Base-by-base conservation (phyloP, 2,113 vertebrate species). In the Scatophagus argus region DNA sequence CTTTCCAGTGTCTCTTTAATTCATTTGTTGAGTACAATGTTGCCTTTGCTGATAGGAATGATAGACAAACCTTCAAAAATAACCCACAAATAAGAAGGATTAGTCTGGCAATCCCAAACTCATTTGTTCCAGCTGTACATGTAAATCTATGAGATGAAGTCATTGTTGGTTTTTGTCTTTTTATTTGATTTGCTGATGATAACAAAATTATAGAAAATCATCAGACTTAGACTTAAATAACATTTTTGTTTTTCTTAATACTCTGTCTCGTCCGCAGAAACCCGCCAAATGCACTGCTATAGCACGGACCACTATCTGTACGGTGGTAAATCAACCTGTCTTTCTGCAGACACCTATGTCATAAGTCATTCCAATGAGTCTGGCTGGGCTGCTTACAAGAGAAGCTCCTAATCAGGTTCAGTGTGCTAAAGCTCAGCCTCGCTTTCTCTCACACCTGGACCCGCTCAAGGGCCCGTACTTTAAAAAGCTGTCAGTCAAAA, bases 361-460 rank as follows among this genome's bases (percentile, higher is more conserved):
- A 61, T 49, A 29, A 68, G 43, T 83, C 81, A 86, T 60, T 58
- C 52, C 36, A 66, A 44, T 9, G 55, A 70, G 56, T 27, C 34
- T 27, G 55, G 31, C 83, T 64, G 56, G 59, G 47, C 64, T 32
- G 68, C 69, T 47, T 36, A 5, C 44, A 79, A 51, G 56, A 74
- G 70, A 46, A 58, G 16, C 59, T 73, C 55, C 71, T 82, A 77
- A 88, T 87, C 70, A 54, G 73, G 27, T 52, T 54, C 34, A 65
- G 47, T 54, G 65, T 72, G 77, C 49, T 64, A 12, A 64, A 67
- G 38, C 41, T 71, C 73, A 41, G 54, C 32, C 43, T 62, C 49
- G n/a, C n/a, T n/a, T n/a, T 61, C 52, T 79, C 44, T 86, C 66
- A 85, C 92, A 94, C 93, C 93, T 94, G 92, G 89, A 80, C 44